phyloP scores from a whole-genome alignment of 2,888 invertebrate species.

The Nomada flava region DNA sequence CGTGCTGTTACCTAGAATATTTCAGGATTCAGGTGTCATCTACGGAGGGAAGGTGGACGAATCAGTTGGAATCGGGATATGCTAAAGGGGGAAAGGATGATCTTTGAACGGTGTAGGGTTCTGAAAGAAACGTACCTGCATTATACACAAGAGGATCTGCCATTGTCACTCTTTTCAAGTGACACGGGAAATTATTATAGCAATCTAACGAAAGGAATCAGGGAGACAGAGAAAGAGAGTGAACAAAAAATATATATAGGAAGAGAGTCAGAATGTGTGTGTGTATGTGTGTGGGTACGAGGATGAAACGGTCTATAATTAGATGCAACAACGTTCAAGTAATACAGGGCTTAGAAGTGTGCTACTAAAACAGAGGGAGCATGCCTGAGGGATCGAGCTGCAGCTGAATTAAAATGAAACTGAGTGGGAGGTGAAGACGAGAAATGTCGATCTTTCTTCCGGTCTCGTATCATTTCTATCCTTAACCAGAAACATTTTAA shows the following conservation, averaged over 20 bases:
- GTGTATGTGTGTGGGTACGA: neutral
- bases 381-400: constrained; percentile 66
- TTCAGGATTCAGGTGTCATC: constrained; percentile 56
- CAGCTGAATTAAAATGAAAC: constrained; percentile 76
- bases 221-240: neutral
- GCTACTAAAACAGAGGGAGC: constrained; percentile 46
- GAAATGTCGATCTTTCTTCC: constrained; percentile 52
- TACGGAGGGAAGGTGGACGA: neutral
- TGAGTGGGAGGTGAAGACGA: constrained; percentile 74
- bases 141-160: constrained; percentile 36
- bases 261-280: neutral
- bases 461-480: constrained; percentile 66
- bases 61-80: neutral
- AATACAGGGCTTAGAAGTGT: constrained; percentile 45
- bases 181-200: neutral
- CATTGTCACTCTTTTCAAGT: neutral
- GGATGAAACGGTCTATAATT: constrained; percentile 18
- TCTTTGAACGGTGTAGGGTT: constrained; percentile 23
- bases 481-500: constrained; percentile 80
- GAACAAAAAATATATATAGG: too few species aligned
- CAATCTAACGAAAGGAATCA: neutral
- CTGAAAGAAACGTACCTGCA: constrained; percentile 58
- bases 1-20: constrained; percentile 69
- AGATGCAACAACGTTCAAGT: constrained; percentile 51
- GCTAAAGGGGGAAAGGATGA: neutral